Evolutionary conservation across 1,140 invertebrate genomes (phyloP), one percentile per base, ranked within the genome.

Genomic region (Heliconius eleuchia): DNA sequence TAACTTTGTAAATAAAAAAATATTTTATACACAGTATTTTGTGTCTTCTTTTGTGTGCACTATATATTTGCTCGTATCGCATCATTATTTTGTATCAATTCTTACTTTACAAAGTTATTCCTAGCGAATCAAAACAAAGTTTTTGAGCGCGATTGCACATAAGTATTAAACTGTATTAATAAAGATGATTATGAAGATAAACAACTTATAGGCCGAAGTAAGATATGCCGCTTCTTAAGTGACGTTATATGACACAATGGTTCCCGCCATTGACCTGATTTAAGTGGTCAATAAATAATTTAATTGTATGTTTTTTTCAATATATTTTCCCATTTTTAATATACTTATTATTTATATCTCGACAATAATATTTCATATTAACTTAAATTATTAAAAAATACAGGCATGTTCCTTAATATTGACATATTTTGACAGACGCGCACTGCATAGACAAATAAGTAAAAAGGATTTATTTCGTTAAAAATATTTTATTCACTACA

Each of bases 371-470:
- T 27, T 77, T 27, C 2, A 30, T 27, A 73, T 18, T 27, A 27
- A 50, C 72, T 50, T 27, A 27, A 27, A 73, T 73, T 42, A 66
- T 66, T 30, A 66, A 13, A 52, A 30, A 16, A 66, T 66, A 66
- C 8, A 30, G 27, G 23, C 23, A 30, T 27, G 23, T 66, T 66
- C 60, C 13, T 66, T 66, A 30, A 66, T 76, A 80, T 76, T 80
- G 78, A 80, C 78, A 80, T 71, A 73, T 74, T 81, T 74, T 78
- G 80, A 81, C 76, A 78, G 39, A 39, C 3, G 42, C 60, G 23
- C 27, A 66, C 60, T 66, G 27, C 80, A 81, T 78, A 81, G 80
- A 81, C 80, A 81, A 78, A 81, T 78, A 75, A 77, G 70, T 27
- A 60, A 76, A 80, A 74, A 30, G 57, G 57, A 73, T 66, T 52